Base-by-base conservation (phyloP, 2,113 vertebrate genomes). In the Tyrannus savana region DNA sequence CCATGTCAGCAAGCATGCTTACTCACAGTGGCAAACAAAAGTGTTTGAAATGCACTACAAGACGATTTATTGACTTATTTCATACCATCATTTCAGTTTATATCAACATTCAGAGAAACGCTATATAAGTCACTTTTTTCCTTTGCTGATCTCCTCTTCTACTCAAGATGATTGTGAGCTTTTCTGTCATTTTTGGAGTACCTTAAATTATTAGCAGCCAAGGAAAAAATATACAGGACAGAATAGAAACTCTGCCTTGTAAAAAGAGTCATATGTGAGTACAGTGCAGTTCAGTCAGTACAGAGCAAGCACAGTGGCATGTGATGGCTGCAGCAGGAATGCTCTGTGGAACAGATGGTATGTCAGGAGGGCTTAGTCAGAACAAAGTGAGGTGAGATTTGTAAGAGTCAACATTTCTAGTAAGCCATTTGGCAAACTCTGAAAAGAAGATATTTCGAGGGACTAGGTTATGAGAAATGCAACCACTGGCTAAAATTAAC, bases 51-150 rank as follows among this genome's bases (percentile, higher is more conserved):
- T 46, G 39, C 53, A 86, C 50, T 87, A 82, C 42, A 74, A 39
- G 42, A 31, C 83, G 33, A 77, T 90, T 96, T 97, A 96, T 71
- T 97, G 86, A 95, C 59, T 71, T 92, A 88, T 80, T 95, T 96
- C 67, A 93, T 90, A 87, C 47, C 21, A 41, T 79, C 59, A 93
- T 92, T 77, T 76, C 74, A 88, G 53, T 92, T 95, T 93, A n/a
- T 74, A 89, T 64, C 58, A 95, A n/a, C 73, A 62, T 59, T 92
- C 7, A 23, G 72, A 77, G 55, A 91, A 79, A 21, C 82, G 24
- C 50, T 80, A 42, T 62, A 46, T 87, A 96, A 92, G 95, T 96
- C 62, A 76, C 60, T 41, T 67, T 91, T 79, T 93, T 81, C 84
- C 66, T 92, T 76, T 79, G 49, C 79, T 89, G 84, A 94, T 87